Evolutionary conservation across 92 coral and sea anemone genomes (phyloP).

Genomic region (Parazoanthus swiftii): DNA sequence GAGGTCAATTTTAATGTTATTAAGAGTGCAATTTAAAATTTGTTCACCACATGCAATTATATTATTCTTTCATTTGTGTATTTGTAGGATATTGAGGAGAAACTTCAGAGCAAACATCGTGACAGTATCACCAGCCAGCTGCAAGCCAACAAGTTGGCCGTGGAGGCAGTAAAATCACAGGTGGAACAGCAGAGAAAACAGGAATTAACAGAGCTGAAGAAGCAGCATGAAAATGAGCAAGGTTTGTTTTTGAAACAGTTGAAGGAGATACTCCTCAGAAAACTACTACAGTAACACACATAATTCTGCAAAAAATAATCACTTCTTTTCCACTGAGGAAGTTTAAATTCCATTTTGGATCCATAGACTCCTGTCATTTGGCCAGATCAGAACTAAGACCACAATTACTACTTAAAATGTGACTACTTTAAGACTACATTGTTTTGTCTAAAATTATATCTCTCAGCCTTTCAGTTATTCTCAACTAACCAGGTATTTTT

Average conservation of each 20-base stretch:
- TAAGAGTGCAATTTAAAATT: too few relatives aligned
- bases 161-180: slow-evolving; percentile 86
- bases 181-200: slow-evolving; percentile 60
- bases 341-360: too few relatives aligned
- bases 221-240: slow-evolving; percentile 78
- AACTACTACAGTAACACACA: not conserved
- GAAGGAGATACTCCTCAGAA: not conserved
- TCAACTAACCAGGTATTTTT: not conserved
- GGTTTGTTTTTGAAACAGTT: slow-evolving; percentile 45
- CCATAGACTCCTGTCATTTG: too few relatives aligned
- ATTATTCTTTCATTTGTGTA: not conserved
- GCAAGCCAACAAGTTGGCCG: slow-evolving; percentile 86
- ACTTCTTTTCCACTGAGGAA: too few relatives aligned
- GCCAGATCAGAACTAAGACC: too few relatives aligned
- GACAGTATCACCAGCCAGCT: slow-evolving; percentile 76
- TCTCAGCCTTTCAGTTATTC: not conserved
- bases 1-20: too few relatives aligned
- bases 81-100: slow-evolving; percentile 69
- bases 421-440: too few relatives aligned
- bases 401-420: too few relatives aligned
- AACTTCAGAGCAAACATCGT: slow-evolving; percentile 56
- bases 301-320: too few relatives aligned
- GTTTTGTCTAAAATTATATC: too few relatives aligned
- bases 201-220: slow-evolving; percentile 66
- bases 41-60: too few relatives aligned